Base-by-base conservation (phyloP, 2,797 vertebrate genomes). In the Sphenopsis melanotis region DNA sequence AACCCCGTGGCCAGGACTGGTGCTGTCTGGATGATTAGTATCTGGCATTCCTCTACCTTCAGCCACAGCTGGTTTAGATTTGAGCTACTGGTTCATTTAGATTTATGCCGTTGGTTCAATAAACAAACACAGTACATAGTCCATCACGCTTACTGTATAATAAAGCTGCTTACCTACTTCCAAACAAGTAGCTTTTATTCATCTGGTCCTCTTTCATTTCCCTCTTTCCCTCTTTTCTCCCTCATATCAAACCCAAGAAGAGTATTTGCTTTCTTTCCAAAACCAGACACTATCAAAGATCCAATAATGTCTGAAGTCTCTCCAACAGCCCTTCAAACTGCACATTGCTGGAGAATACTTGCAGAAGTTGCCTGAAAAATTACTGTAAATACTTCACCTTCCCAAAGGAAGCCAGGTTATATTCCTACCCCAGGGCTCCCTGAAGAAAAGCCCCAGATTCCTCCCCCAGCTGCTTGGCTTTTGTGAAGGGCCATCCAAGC, bases 31-130 rank as follows among this genome's bases (percentile, higher is more conserved):
- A 47, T 77, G 84, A 92, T 86, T 24, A 84, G 68, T 64, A 53
- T 90, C 75, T 56, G 44, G 72, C 79, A 76, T 71, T 90, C 52
- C 53, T 91, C 90, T 90, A 78, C 81, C 90, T 81, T 92, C 66
- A 91, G 79, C 87, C 77, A 76, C 92, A 90, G 90, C 78, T 96
- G 94, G 89, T 96, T 96, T 94, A 94, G 89, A 95, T 96, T 94
- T 94, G 83, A 96, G 89, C 94, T 96, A 92, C 92, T 57, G 86
- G 83, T 88, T 79, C 82, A 34, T 93, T 95, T 72, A 68, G 78
- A 74, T 90, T 88, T 85, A 93, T 80, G 61, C 91, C 72, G 63
- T 87, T 85, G 83, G 70, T 92, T 97, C 91, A 91, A 72, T 89
- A 93, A 95, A 86, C 55, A 94, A 95, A 92, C 84, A 88, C 61